Evolutionary conservation across 1,140 invertebrate species (phyloP), one percentile per base, ranked within the genome.

Genomic region (Mizuhopecten yessoensis): DNA sequence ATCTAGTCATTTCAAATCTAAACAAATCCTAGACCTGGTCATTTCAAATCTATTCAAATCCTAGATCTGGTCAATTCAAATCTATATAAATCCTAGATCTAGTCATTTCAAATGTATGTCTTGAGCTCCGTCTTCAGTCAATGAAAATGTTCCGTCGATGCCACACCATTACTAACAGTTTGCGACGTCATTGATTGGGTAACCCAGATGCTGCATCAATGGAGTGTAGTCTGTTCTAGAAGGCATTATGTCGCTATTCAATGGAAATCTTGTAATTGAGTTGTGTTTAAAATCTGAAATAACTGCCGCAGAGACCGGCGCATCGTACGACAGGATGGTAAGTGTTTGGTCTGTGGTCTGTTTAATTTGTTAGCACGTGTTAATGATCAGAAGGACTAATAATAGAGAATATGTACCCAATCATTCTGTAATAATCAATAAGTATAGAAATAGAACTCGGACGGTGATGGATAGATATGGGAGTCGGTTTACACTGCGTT

Each of bases 331-430:
- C 57, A 75, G 57, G 57, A 75, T n/a, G n/a, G n/a, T n/a, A n/a
- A 75, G 57, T 75, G n/a, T 29, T 49, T 29, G 42, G 42, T 45
- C 42, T 45, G n/a, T 75, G 57, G 57, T n/a, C 57, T 75, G n/a
- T 23, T 75, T 75, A 75, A 29, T 75, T 29, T 75, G 57, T 75
- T 45, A 17, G 42, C 42, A 17, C 42, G 42, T 45, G 23, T 75
- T 29, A 75, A 75, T 75, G 57, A 75, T 75, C 57, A 75, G 17
- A 75, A n/a, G 5, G 57, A n/a, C 57, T 75, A 75, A 75, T 75
- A 75, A 75, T 75, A 75, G 57, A n/a, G 57, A 75, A 75, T 75
- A 75, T 75, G 57, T 75, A 75, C n/a, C 57, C 15, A 75, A 75
- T 75, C 57, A 75, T 75, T 75, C 23, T 11, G 23, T 75, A 29